Evolutionary conservation across 2,888 invertebrate genomes (phyloP), one percentile per base, ranked within the genome.

Genomic region (Agapetus fuscipes): DNA sequence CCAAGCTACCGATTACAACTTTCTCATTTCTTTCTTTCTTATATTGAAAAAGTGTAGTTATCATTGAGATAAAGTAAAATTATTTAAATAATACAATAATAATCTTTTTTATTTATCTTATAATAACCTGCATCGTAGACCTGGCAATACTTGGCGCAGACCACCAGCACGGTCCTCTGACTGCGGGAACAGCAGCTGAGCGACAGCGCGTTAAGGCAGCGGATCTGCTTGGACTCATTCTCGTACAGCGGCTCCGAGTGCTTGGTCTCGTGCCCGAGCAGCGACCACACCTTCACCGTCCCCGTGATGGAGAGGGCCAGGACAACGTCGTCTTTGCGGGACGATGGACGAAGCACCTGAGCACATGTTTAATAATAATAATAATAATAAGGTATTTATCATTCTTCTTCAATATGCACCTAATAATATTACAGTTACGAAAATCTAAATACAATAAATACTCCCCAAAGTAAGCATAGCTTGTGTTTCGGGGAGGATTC

Each of bases 61-160:
- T n/a, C n/a, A n/a, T n/a, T n/a, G n/a, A n/a, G n/a, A n/a, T n/a
- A n/a, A n/a, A n/a, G n/a, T n/a, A n/a, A n/a, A n/a, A n/a, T n/a
- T n/a, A n/a, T n/a, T n/a, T n/a, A n/a, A n/a, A n/a, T n/a, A n/a
- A n/a, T n/a, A n/a, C n/a, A 16, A 36, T 26, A 28, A 36, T 42
- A 12, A 28, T 17, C 32, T 32, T 17, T 40, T 17, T 31, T 5
- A 30, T 12, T 39, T 11, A n/a, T n/a, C n/a, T n/a, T n/a, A n/a
- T n/a, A 20, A 34, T 31, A 9, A 88, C 88, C 83, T 25, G 81
- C 81, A 54, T 82, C 82, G 50, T 81, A 82, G 48, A 85, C 84
- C 76, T 97, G 96, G 83, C 97, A 98, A 61, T 90, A 91, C 58
- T 93, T 93, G 1, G 93, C 87, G 58, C 95, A 95, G 1, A 98